Evolutionary conservation across 2,797 vertebrate species (phyloP), one percentile per base, ranked within the genome.

Genomic region (Fistularia tabacaria): DNA sequence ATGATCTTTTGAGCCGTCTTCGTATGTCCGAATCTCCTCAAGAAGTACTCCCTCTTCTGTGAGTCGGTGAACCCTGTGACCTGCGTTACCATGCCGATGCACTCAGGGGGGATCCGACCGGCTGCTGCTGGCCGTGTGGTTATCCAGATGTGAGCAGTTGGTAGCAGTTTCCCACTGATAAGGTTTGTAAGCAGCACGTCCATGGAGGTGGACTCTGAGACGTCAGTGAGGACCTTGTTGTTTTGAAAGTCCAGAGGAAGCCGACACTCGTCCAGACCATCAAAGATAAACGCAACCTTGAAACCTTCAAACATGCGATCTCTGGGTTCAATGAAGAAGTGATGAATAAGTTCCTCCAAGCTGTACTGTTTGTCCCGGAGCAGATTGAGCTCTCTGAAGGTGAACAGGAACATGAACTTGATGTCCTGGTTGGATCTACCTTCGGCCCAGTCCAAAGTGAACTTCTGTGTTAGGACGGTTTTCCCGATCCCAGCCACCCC

Each of bases 311-410:
- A 43, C 12, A 12, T n/a, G 8, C 6, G 11, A 25, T 25, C 25
- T 5, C 25, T 25, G 25, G 25, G 2, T 25, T 25, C 25, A 25
- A 25, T 25, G 25, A 5, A 57, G 14, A 11, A 57, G 7, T 8
- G 12, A 25, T n/a, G 48, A 48, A 64, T 47, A 1, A 64, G 49
- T 7, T 36, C 7, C 3, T 46, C 46, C 14, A 66, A 15, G 1
- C n/a, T 9, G 36, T 54, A 54, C n/a, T 0, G 40, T 41, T 54
- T 45, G 39, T 36, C 46, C 12, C 43, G 64, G 10, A 49, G 36
- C 37, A 57, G 25, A 38, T 71, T 65, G 53, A 71, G 49, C 38
- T 57, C 11, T 1, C 62, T 52, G 48, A 70, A 70, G n/a, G 62
- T 70, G 49, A 70, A 57, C 10, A 45, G 67, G 14, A 70, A 70